Evolutionary conservation across 2,888 invertebrate species (phyloP).

Genomic region (Caenorhabditis sp.): DNA sequence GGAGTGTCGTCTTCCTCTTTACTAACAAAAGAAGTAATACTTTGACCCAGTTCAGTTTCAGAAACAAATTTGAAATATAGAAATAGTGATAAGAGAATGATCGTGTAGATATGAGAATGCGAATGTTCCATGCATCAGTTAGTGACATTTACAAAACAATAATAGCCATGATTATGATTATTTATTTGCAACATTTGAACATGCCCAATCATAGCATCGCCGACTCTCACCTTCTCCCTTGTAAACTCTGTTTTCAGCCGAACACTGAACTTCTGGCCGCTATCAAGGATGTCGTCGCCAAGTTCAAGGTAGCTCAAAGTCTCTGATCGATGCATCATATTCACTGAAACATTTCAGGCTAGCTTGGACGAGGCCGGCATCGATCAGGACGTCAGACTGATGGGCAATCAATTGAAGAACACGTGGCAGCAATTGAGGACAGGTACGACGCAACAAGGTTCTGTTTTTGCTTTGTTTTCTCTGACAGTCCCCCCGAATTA

Average conservation of each 20-base stretch:
- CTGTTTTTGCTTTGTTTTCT: slow-evolving; percentile 37
- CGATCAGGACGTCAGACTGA: slow-evolving; percentile 74
- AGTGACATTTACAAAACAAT: slow-evolving; percentile 1
- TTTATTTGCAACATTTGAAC: slow-evolving; percentile 1
- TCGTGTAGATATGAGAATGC: not conserved
- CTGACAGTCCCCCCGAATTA: slow-evolving; percentile 1
- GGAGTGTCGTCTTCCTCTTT: slow-evolving; percentile 46
- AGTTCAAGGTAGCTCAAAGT: slow-evolving; percentile 72
- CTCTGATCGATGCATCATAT: not conserved
- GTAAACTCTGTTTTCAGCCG: slow-evolving; percentile 71
- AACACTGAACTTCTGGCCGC: slow-evolving; percentile 79
- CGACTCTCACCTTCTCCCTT: not conserved
- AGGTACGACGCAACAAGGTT: slow-evolving; percentile 71
- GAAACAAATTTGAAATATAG: not conserved
- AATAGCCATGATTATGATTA: not conserved
- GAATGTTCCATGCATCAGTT: slow-evolving; percentile 14
- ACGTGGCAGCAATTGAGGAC: slow-evolving; percentile 78
- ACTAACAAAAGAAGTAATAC: slow-evolving; percentile 53
- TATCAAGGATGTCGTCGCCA: slow-evolving; percentile 78
- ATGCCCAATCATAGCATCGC: slow-evolving; percentile 6
- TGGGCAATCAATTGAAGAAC: slow-evolving; percentile 77
- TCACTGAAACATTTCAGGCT: slow-evolving; percentile 42
- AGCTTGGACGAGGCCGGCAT: slow-evolving; percentile 74
- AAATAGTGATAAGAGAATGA: not conserved
- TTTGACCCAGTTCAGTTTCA: slow-evolving; percentile 12